Evolutionary conservation across 2,888 invertebrate species (phyloP).

Genomic region (Rotaria sp.): DNA sequence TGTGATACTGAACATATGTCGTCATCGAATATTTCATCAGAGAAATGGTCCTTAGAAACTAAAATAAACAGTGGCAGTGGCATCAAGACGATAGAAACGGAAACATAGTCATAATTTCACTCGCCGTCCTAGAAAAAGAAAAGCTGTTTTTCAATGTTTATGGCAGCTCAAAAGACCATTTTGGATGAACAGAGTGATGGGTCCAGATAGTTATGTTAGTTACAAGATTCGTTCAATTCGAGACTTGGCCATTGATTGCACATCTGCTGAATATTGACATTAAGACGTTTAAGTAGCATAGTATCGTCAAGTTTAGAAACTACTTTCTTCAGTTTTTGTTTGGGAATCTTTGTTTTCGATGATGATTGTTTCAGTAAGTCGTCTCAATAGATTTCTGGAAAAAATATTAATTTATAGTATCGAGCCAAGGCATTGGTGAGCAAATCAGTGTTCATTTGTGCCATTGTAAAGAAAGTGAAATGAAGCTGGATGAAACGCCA

Average conservation of each 20-base stretch:
- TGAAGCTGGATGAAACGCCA: not conserved
- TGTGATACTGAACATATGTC: too few species aligned
- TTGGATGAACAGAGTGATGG: too few species aligned
- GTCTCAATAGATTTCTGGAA: not conserved
- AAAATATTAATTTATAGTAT: constrained; percentile 37
- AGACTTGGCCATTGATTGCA: constrained; percentile 66
- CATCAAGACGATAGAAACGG: too few species aligned
- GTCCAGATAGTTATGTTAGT: too few species aligned
- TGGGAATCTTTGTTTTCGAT: not conserved
- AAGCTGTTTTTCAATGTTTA: too few species aligned
- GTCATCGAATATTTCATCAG: too few species aligned
- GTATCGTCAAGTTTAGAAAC: not conserved
- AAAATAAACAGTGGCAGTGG: too few species aligned
- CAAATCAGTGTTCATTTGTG: constrained; percentile 33
- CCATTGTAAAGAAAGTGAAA: not conserved
- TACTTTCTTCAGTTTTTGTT: not conserved
- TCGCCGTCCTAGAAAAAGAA: too few species aligned
- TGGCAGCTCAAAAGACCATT: too few species aligned
- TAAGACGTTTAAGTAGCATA: not conserved
- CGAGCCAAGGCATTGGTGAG: constrained; percentile 33
- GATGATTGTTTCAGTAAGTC: not conserved
- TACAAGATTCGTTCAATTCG: constrained; percentile 70
- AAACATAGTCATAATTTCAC: too few species aligned
- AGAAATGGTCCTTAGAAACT: too few species aligned
- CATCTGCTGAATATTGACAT: constrained; percentile 59